Percentiles rank a stretch among this genome's conserved stretches.
phyloP scores from a whole-genome alignment of 2,888 invertebrate genomes.

The Adelphocoris suturalis region DNA sequence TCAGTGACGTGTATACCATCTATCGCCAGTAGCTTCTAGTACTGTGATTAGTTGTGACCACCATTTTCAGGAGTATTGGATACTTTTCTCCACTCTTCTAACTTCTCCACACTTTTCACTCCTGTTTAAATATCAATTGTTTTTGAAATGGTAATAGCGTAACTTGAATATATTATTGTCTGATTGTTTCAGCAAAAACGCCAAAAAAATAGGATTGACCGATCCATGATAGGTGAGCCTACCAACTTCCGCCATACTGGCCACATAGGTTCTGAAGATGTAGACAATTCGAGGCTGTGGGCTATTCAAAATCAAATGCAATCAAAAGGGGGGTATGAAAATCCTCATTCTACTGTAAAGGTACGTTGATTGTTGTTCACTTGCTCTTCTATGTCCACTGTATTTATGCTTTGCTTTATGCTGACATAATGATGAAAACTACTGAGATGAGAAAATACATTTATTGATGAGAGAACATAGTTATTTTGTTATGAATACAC shows the following conservation, averaged over 20 bases:
- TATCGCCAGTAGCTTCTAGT: too few species aligned
- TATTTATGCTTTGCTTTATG: neutral
- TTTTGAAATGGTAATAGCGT: neutral
- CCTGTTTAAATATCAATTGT: neutral
- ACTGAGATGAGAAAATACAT: too few species aligned
- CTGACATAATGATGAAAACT: too few species aligned
- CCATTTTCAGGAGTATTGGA: too few species aligned
- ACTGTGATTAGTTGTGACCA: too few species aligned
- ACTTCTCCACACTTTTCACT: too few species aligned
- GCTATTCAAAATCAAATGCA: conserved; percentile 96
- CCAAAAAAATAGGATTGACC: conserved; percentile 83
- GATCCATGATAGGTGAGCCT: conserved; percentile 97
- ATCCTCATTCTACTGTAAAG: conserved; percentile 79
- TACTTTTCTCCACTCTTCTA: too few species aligned
- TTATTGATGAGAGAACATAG: too few species aligned
- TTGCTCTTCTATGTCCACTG: neutral
- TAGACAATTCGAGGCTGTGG: conserved; percentile 89
- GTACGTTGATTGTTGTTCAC: neutral
- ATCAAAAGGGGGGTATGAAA: conserved; percentile 96
- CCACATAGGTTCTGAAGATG: conserved; percentile 93
- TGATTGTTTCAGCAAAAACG: conserved; percentile 79
- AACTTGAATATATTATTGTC: neutral
- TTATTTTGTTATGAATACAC: too few species aligned
- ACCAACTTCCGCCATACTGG: conserved; percentile 97
- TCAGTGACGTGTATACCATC: too few species aligned